Evolutionary conservation across 2,113 vertebrate genomes (phyloP).

Genomic region (Ctenomys sociabilis): DNA sequence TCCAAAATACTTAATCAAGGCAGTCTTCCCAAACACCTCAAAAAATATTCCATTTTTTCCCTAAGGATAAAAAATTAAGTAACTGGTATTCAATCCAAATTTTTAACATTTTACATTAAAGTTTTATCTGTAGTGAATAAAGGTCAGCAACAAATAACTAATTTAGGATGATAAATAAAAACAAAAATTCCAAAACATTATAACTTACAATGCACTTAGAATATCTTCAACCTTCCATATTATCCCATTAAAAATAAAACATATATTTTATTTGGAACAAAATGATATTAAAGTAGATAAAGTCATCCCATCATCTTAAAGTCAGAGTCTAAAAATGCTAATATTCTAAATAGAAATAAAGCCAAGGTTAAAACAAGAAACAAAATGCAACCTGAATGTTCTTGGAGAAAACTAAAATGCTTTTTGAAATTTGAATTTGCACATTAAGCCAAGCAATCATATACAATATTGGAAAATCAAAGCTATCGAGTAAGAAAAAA

Average conservation of each 20-base stretch:
- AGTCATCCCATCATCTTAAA: background rate
- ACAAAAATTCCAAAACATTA: background rate
- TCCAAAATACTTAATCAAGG: slow-evolving; percentile 26
- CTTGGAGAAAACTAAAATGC: slow-evolving; percentile 63
- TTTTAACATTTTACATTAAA: background rate
- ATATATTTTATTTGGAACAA: slow-evolving; percentile 17
- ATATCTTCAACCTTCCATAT: background rate
- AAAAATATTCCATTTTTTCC: background rate
- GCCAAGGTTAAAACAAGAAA: slow-evolving; percentile 58
- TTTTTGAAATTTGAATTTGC: slow-evolving; percentile 73
- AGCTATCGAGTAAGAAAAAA: slow-evolving; percentile 68
- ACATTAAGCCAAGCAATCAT: slow-evolving; percentile 62
- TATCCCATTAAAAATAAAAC: slow-evolving; percentile 32
- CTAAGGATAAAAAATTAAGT: background rate
- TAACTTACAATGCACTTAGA: background rate
- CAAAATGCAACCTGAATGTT: slow-evolving; percentile 55
- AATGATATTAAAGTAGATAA: background rate
- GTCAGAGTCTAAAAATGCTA: slow-evolving; percentile 3
- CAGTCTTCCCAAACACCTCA: background rate
- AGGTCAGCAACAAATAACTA: background rate
- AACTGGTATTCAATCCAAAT: background rate
- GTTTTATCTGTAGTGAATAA: background rate
- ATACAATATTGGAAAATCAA: slow-evolving; percentile 73
- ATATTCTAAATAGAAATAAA: slow-evolving; percentile 48
- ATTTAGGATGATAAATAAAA: background rate